Evolutionary conservation across 2,113 vertebrate genomes (phyloP).

Genomic region (Menidia beryllina): DNA sequence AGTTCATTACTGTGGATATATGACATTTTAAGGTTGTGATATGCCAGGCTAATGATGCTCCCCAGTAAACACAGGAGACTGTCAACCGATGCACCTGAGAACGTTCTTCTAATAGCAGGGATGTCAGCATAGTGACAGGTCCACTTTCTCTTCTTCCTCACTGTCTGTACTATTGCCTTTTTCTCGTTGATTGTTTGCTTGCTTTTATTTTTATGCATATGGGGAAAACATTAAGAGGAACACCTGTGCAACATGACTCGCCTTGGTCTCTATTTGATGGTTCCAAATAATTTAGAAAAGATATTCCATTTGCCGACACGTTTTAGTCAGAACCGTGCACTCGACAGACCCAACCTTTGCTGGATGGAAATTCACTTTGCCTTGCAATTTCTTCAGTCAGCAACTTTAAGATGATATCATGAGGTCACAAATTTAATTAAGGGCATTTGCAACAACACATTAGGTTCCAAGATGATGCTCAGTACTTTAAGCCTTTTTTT

Average conservation of each 20-base stretch:
- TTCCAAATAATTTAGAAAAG: not conserved
- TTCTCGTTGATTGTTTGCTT: not conserved
- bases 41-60: constrained; percentile 76
- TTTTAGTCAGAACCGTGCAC: not conserved
- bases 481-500: not conserved
- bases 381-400: constrained; percentile 12
- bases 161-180: not conserved
- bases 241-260: not conserved
- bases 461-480: constrained; percentile 9
- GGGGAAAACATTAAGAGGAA: not conserved
- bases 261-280: not conserved
- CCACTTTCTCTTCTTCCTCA: constrained; percentile 48
- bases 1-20: constrained; percentile 83
- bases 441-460: constrained; percentile 1
- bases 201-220: not conserved
- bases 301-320: too few species aligned
- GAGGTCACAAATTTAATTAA: constrained; percentile 15
- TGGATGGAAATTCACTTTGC: not conserved
- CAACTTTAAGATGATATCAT: constrained; percentile 17
- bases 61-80: constrained; percentile 79
- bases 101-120: constrained; percentile 61
- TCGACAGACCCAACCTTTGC: not conserved
- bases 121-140: constrained; percentile 67
- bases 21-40: constrained; percentile 82
- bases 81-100: constrained; percentile 71